A percentile compares a stretch with the other conserved stretches of the same genome.
Evolutionary conservation across 1,140 invertebrate species (phyloP).

Genomic region (Papilio polyxenes): DNA sequence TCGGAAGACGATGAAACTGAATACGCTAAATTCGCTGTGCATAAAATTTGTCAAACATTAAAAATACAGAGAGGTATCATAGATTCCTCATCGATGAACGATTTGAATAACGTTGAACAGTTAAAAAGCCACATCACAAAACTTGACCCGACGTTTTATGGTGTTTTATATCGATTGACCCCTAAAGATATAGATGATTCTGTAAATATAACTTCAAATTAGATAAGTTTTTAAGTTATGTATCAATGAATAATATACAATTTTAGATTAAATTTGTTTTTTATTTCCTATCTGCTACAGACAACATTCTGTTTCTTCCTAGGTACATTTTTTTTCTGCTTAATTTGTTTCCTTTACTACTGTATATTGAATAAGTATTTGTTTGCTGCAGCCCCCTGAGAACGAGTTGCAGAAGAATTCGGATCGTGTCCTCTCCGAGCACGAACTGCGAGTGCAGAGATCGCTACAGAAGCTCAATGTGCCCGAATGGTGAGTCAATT

Average conservation of each 20-base stretch:
- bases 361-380: constrained; percentile 41
- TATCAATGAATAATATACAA: not conserved
- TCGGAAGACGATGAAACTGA: constrained; percentile 55
- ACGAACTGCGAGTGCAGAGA: constrained; percentile 94
- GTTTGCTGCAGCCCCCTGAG: constrained; percentile 90
- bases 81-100: constrained; percentile 69
- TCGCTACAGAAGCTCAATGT: constrained; percentile 95
- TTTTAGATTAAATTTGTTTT: not conserved
- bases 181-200: constrained; percentile 56
- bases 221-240: not conserved
- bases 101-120: constrained; percentile 52
- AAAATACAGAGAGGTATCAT: constrained; percentile 55
- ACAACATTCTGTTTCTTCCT: not conserved
- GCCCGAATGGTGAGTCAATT: constrained; percentile 90
- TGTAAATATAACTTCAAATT: constrained; percentile 55
- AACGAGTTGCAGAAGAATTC: constrained; percentile 93
- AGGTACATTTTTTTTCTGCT: constrained; percentile 40
- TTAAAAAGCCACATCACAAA: constrained; percentile 43
- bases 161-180: constrained; percentile 62
- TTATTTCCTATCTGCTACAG: not conserved
- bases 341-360: not conserved
- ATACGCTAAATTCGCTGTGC: constrained; percentile 65
- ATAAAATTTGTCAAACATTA: constrained; percentile 66
- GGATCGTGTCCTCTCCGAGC: constrained; percentile 91
- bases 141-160: constrained; percentile 50